Conservation (phyloP, 2,797 vertebrate genomes). For the Macropus fuliginosus region DNA sequence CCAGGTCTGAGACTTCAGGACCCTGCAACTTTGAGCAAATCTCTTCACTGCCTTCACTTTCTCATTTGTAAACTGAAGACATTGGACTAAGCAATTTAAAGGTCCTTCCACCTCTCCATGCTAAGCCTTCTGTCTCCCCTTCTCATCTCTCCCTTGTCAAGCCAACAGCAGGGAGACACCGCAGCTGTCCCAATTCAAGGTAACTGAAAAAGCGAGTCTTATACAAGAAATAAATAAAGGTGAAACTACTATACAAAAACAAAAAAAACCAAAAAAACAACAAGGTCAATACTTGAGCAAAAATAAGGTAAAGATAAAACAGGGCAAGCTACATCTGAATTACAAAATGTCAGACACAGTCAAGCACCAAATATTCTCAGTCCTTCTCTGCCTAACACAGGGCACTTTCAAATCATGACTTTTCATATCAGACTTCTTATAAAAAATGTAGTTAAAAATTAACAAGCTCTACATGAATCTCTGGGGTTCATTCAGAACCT, state of each 20-base stretch:
- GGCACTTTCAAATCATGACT: not conserved
- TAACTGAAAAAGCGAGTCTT: not conserved
- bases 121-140: not conserved
- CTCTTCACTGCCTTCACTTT: too few relatives aligned
- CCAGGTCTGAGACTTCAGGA: not conserved
- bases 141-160: not conserved
- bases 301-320: not conserved
- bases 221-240: not conserved
- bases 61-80: not conserved
- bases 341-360: not conserved
- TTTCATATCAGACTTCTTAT: not conserved
- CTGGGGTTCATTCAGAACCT: not conserved
- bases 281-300: not conserved
- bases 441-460: not conserved
- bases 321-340: not conserved
- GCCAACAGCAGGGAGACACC: not conserved
- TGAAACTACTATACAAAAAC: not conserved
- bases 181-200: not conserved
- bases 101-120: not conserved
- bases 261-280: not conserved
- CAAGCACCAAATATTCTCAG: not conserved
- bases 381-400: not conserved
- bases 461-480: not conserved
- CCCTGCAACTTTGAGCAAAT: not conserved
- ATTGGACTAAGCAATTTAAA: not conserved